Evolutionary conservation across 2,113 vertebrate species (phyloP), one percentile per base, ranked within the genome.

Genomic region (Sterrhoptilus dennistouni): DNA sequence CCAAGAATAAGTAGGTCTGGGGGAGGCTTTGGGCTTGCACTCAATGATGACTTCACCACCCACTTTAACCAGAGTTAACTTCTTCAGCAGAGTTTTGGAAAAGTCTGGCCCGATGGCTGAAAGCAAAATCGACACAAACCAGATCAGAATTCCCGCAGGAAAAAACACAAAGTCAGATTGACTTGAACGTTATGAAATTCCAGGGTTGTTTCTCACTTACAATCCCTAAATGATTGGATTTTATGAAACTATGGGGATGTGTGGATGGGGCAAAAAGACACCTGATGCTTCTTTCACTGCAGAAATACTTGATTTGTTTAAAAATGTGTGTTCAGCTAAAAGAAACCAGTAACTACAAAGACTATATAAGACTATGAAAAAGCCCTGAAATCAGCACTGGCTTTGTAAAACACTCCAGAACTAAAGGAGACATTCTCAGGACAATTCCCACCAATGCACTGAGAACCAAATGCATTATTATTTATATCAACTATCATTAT

Each of bases 11-110:
- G 97, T 97, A 42, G 99, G 99, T 97, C 98, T 98, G 11, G 99
- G 99, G 88, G 99, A 99, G 96, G 99, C 99, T 97, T 98, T 99
- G 7, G 99, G 99, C 76, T 98, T 99, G 96, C 99, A 99, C 94
- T 99, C 99, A 36, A 99, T 98, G 92, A 99, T 97, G 65, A 98
- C 98, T 49, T 99, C 99, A 53, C 99, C 99, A 9, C 99, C 99
- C 69, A 99, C 99, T 97, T 98, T 99, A 83, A 99, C 99, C 42
- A 99, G 97, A 19, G 98, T 99, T 82, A 99, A 97, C 88, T 98
- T 98, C 95, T 98, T 99, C 96, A 99, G 90, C 64, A 98, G 98
- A 36, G 98, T 99, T 87, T 98, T 98, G 36, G 99, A 99, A 64
- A 99, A 99, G 97, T 99, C 99, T 68, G 99, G 99, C 59, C 99